Evolutionary conservation across 92 coral and sea anemone genomes (phyloP), one percentile per base, ranked within the genome.

Genomic region (Desmophyllum pertusum): DNA sequence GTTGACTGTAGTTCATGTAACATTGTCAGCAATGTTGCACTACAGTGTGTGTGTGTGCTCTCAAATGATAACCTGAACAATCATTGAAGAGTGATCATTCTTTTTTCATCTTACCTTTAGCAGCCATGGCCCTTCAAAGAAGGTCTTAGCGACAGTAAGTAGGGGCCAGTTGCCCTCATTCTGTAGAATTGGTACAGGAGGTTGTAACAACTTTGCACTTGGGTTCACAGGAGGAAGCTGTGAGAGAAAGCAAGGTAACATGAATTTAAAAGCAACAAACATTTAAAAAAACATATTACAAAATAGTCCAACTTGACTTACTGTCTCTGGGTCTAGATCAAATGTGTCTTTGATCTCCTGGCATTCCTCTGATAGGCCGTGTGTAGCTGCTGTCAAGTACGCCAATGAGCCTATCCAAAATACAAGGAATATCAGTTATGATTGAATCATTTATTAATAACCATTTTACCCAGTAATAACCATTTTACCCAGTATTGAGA

Each of bases 161-260:
- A 96, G 84, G 3, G 99, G 99, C 99, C 99, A 96, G 90, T 96
- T 96, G 81, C 96, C 98, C 77, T 96, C 99, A 83, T 96, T 96
- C 76, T 93, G 98, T 57, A 96, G 87, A 30, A 96, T 84, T n/a
- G 99, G 99, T 1, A 89, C 91, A 13, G 94, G 98, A 5, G 99
- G 98, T 31, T 88, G 98, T 3, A 96, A 84, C 3, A 96, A 80
- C 73, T 92, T 89, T 43, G 98, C 96, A 80, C 66, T 96, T 70
- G 97, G 95, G 68, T 90, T 96, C 41, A 96, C 91, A 31, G 92
- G 79, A 42, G 99, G 99, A 21, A 96, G 80, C 98, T 95, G 66
- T 3, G 15, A 45, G 25, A 29, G 13, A 36, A 46, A 21, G 3
- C 42, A 66, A 53, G 21, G 0, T 8, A 65, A 65, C 4, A 2